Conservation (phyloP, 2,113 vertebrate species). For the Mungos mungo region DNA sequence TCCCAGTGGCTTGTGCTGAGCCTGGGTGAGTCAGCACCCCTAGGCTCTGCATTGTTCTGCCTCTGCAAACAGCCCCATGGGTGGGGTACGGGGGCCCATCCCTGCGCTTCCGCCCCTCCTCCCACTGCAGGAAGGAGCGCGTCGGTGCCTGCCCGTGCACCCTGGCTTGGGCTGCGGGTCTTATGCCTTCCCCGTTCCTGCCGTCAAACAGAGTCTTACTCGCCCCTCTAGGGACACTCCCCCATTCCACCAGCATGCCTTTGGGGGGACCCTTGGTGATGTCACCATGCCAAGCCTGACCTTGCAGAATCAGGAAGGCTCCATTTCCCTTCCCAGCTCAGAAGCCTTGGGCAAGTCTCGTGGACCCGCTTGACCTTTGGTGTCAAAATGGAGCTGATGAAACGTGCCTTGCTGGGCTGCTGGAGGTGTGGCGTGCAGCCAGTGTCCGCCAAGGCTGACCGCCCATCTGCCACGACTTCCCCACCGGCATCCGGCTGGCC, state of each 20-base stretch:
- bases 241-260: fast-evolving
- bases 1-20: neutral
- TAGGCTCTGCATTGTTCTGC: neutral
- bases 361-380: neutral
- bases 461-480: fast-evolving
- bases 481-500: fast-evolving
- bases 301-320: neutral
- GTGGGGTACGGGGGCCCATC: neutral
- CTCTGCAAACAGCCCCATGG: neutral
- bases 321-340: neutral
- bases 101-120: neutral
- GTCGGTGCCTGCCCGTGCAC: neutral
- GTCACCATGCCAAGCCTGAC: fast-evolving
- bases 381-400: neutral
- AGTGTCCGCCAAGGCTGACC: fast-evolving
- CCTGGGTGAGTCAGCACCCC: slow-evolving; percentile 36
- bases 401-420: neutral
- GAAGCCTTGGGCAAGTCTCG: too few relatives aligned
- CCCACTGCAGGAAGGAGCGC: neutral
- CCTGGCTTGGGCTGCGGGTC: neutral
- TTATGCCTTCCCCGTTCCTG: neutral
- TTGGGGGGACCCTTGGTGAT: fast-evolving
- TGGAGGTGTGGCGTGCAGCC: fast-evolving
- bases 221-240: neutral
- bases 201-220: neutral